Evolutionary conservation across 2,888 invertebrate species (phyloP), one percentile per base, ranked within the genome.

Genomic region (Lypha dubia): DNA sequence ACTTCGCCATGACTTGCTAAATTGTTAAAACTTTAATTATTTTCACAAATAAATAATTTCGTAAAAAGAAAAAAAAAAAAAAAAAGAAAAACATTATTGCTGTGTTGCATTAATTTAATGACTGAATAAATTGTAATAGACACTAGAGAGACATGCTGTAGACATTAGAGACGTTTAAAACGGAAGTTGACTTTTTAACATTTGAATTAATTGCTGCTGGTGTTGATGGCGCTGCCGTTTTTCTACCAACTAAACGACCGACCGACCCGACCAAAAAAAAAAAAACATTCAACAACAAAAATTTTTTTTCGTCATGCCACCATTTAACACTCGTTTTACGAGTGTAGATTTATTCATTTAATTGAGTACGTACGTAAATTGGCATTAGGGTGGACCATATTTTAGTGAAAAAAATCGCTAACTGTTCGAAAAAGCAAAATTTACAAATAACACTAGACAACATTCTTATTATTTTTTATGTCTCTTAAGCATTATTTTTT

Each of bases 1-100:
- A 75, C 79, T 70, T 28, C 17, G 87, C 86, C 77, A 89, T 89
- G 88, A 83, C 82, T 70, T 71, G 79, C 84, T 86, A 88, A 89
- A 88, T 88, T 67, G 76, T 87, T 87, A 56, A 80, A 90, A 90
- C 87, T 90, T 90, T 90, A 90, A 90, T 90, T 91, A 90, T 90
- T 90, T 89, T 86, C 67, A 80, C 86, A 83, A 84, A 85, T 81
- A 84, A 84, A 81, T 84, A 81, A 77, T 81, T 84, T 84, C 58
- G 81, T 77, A 63, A 77, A 73, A 38, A 49, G 53, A 38, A 28
- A 63, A 15, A 17, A 74, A 63, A 77, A 73, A 38, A 49, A 46
- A 38, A 28, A 63, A 15, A 17, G 8, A 20, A n/a, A n/a, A 22
- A 41, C 22, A 28, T 24, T 76, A 35, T 38, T 22, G 56, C 20